Conservation (phyloP, 2,113 vertebrate genomes). For the Pristiophorus japonicus region DNA sequence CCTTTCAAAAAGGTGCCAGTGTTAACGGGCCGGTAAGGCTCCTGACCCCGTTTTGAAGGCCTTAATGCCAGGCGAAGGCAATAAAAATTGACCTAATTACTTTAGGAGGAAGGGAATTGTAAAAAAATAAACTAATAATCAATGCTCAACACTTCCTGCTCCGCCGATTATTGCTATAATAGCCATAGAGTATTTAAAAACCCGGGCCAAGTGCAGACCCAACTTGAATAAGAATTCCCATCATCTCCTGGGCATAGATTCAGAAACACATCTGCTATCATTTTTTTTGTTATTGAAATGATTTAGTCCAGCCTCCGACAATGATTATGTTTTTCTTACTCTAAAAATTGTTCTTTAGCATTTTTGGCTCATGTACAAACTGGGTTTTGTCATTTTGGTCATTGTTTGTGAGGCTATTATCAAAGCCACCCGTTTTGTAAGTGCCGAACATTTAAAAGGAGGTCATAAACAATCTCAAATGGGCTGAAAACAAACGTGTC, state of each 20-base stretch:
- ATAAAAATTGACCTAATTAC: too few relatives aligned
- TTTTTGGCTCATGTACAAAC: not conserved
- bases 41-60: too few relatives aligned
- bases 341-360: not conserved
- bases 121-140: not conserved
- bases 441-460: not conserved
- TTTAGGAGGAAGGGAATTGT: not conserved
- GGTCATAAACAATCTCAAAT: not conserved
- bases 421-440: not conserved
- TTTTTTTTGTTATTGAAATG: not conserved
- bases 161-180: not conserved
- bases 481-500: not conserved
- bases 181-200: not conserved
- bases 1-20: too few relatives aligned
- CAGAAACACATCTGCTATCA: slow-evolving; percentile 20
- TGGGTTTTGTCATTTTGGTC: not conserved
- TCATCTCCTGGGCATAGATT: not conserved
- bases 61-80: too few relatives aligned
- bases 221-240: not conserved
- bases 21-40: too few relatives aligned
- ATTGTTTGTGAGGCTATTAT: not conserved
- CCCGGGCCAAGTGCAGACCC: not conserved
- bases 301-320: not conserved
- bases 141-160: not conserved
- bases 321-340: not conserved